phyloP scores from a whole-genome alignment of 2,888 invertebrate species.

The Melieria picta region DNA sequence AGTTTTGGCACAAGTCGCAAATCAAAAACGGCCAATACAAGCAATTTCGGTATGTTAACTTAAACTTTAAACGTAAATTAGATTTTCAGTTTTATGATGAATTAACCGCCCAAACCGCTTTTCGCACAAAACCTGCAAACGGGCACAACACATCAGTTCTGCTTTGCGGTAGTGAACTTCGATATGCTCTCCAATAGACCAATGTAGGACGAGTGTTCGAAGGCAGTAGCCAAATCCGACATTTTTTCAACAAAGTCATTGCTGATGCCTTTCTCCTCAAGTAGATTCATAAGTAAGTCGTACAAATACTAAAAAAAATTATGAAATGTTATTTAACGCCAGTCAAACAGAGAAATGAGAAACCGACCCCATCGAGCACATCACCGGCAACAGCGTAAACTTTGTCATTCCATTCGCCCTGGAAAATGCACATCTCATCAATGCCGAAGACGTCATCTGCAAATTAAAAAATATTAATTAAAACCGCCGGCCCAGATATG shows the following conservation, averaged over 20 bases:
- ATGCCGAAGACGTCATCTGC: constrained; percentile 91
- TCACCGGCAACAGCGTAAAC: constrained; percentile 92
- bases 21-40: no score
- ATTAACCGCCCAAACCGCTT: not conserved
- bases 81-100: constrained; percentile 12
- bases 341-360: not conserved
- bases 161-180: constrained; percentile 79
- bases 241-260: constrained; percentile 93
- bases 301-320: constrained; percentile 83
- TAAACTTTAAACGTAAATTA: constrained; percentile 26
- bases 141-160: constrained; percentile 34
- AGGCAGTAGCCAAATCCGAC: constrained; percentile 87
- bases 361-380: constrained; percentile 90
- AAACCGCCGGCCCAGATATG: not conserved
- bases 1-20: no score
- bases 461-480: not conserved
- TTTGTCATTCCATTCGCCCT: constrained; percentile 88
- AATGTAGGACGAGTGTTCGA: constrained; percentile 94
- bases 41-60: not conserved
- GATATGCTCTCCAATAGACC: constrained; percentile 83
- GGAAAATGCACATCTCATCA: constrained; percentile 89
- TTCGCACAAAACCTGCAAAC: not conserved
- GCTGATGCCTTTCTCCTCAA: constrained; percentile 95
- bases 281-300: constrained; percentile 91
- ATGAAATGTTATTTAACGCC: not conserved